Base-by-base conservation (phyloP, 2,888 invertebrate species). In the Acanthopleura granulata region DNA sequence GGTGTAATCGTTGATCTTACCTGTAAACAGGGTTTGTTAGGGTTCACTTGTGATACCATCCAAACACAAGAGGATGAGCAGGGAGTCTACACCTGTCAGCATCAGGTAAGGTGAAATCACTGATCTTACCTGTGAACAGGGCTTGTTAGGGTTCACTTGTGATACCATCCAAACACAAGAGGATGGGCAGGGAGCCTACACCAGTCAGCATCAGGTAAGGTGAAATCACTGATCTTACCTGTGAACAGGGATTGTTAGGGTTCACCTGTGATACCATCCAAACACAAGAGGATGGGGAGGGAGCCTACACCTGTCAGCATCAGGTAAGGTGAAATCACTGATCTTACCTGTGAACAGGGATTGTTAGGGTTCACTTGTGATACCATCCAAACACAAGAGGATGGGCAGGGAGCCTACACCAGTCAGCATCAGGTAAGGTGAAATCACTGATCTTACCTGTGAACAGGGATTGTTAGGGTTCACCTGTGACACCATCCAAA, bases 241-340 rank as follows among this genome's bases (percentile, higher is more conserved):
- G 40, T 40, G 40, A 40, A 40, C 40, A 40, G 40, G 40, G 40
- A 3, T 40, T 40, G 40, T 40, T 40, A 40, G 40, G 40, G 40
- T 40, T 9, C 40, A 40, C 40, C 40, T 40, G 40, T 40, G 25
- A 89, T 88, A 74, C 82, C 83, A 76, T 89, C 88, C 72, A 89
- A 78, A 74, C 87, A 86, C 16, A 89, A 73, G 51, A 89, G 79
- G 15, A 89, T 86, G 3, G 88, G 83, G 66, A 85, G 81, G 78
- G 89, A 89, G 3, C 88, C 88, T 22, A 86, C 79, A 74, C 87
- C 85, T 51, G 87, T 89, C 62, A 89, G 81, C 22, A 87, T 84
- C 9, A 89, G 75, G 77, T 88, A 88, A 76, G 87, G 40, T 40
- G 40, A 6, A 40, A 40, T 40, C 40, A 40, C 40, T 40, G 40